Conservation (phyloP, 2,113 vertebrate species). For the Panthera uncia region DNA sequence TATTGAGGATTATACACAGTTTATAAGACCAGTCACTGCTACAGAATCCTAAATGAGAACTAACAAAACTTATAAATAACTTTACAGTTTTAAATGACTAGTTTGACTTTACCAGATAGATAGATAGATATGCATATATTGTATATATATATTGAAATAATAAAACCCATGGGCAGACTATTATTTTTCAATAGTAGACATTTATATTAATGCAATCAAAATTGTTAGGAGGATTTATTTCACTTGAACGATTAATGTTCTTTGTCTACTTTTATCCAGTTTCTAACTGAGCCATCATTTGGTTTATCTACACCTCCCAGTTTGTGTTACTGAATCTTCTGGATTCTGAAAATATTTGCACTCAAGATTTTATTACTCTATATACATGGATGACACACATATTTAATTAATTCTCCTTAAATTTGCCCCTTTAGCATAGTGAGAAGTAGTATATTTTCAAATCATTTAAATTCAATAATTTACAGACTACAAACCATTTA, state of each 20-base stretch:
- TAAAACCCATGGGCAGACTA: background rate
- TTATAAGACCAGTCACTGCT: background rate
- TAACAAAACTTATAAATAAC: background rate
- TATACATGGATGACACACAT: background rate
- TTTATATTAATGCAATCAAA: background rate
- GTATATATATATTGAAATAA: background rate
- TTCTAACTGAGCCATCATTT: background rate
- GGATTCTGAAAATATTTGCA: slow-evolving; percentile 46
- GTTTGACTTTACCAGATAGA: background rate
- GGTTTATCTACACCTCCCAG: background rate
- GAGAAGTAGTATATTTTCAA: slow-evolving; percentile 2
- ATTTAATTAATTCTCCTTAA: slow-evolving; percentile 28
- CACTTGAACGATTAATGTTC: background rate
- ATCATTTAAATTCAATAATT: slow-evolving; percentile 5
- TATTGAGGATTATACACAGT: background rate
- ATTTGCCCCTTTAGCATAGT: background rate
- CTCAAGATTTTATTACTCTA: background rate
- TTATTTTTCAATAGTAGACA: background rate
- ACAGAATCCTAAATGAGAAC: background rate
- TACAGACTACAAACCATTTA: background rate
- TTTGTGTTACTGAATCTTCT: slow-evolving; percentile 13
- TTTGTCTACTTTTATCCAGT: background rate
- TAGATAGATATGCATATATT: background rate
- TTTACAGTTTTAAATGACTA: slow-evolving; percentile 24
- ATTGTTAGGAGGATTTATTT: background rate